Conservation (phyloP, 2,888 invertebrate species). For the Pachycephus smyrnensis region DNA sequence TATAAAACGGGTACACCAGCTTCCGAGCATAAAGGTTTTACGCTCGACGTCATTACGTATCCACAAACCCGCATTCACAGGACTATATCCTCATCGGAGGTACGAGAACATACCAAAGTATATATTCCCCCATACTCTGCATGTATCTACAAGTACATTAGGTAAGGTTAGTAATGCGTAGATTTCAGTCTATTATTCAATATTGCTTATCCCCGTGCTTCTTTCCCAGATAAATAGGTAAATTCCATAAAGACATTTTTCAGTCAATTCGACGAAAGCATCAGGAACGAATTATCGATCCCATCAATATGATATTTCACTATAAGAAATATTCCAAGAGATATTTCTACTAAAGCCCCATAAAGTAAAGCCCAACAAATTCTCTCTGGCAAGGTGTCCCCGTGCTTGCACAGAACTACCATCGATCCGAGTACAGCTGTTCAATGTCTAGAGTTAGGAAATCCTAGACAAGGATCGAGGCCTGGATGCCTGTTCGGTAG, state of each 20-base stretch:
- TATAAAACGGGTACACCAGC: slow-evolving; percentile 23
- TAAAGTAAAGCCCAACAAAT: not conserved
- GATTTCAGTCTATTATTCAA: not conserved
- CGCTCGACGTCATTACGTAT: slow-evolving; percentile 14
- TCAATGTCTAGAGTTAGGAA: not conserved
- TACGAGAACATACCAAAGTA: not conserved
- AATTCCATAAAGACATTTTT: not conserved
- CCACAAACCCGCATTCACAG: slow-evolving; percentile 3
- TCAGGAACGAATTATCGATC: not conserved
- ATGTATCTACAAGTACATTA: not conserved
- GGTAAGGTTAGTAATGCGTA: not conserved
- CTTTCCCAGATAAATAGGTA: not conserved
- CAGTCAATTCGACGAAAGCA: not conserved
- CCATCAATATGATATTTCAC: not conserved
- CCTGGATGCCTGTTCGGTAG: not conserved
- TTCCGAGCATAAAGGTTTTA: slow-evolving; percentile 49
- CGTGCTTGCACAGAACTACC: not conserved
- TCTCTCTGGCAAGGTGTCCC: not conserved
- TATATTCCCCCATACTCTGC: not conserved
- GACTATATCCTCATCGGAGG: not conserved
- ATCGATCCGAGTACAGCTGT: not conserved
- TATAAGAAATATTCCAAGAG: not conserved
- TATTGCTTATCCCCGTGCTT: not conserved
- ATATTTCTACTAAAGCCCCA: too few species aligned
- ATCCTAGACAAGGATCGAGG: not conserved